Evolutionary conservation across 2,113 vertebrate species (phyloP).

Genomic region (Myotis davidii): DNA sequence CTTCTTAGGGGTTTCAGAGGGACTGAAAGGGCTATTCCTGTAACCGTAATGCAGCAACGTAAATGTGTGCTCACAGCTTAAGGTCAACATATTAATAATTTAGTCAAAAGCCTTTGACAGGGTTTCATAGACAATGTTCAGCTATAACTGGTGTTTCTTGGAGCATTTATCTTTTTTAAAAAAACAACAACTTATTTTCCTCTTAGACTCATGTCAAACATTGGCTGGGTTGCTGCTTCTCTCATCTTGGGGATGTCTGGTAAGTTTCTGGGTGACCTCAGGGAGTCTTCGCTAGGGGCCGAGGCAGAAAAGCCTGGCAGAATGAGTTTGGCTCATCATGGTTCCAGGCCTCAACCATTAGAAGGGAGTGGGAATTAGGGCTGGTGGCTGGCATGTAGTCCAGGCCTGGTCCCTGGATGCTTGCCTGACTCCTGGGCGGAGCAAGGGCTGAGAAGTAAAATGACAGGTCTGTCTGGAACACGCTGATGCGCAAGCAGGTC

Average conservation of each 20-base stretch:
- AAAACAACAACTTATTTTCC: neutral
- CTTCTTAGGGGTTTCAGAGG: neutral
- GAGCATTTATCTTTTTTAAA: neutral
- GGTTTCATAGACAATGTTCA: neutral
- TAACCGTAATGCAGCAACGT: neutral
- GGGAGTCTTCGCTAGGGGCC: too few relatives aligned
- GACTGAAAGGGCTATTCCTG: neutral
- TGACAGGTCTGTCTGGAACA: neutral
- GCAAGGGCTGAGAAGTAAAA: neutral
- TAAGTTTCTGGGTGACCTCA: neutral
- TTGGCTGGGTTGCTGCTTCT: neutral
- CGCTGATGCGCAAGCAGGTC: accelerated
- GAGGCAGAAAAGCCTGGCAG: neutral
- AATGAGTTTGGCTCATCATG: neutral
- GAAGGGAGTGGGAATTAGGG: neutral
- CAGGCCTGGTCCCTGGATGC: neutral
- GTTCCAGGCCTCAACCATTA: neutral
- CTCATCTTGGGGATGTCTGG: neutral
- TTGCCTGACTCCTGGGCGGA: neutral
- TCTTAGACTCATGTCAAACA: neutral
- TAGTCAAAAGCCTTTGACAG: neutral
- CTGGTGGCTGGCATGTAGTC: neutral
- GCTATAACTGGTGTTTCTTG: neutral
- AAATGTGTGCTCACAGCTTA: neutral
- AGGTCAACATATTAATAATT: neutral